These are phyloP conservation scores for Gisinianus flammeolus DNA, from an alignment of 2,888 invertebrate genomes.

Conservation along the genomic window DNA sequence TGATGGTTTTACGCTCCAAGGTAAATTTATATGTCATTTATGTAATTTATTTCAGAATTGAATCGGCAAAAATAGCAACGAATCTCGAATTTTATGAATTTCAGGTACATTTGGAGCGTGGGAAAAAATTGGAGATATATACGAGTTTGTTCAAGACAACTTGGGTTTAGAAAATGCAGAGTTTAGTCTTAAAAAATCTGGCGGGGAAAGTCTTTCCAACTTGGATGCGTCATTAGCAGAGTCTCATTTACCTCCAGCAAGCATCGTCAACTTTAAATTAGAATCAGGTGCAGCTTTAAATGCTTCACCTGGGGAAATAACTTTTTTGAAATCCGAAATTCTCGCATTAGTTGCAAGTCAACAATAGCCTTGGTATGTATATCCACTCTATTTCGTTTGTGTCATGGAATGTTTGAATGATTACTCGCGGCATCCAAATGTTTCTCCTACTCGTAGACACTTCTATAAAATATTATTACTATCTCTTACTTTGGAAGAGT, in stretches of 20 bases:
- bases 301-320: slow-evolving; percentile 61
- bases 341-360: slow-evolving; percentile 70
- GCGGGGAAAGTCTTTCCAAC: slow-evolving; percentile 65
- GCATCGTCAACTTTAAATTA: slow-evolving; percentile 78
- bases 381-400: background rate
- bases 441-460: too few species aligned
- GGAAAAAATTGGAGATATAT: slow-evolving; percentile 76
- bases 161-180: slow-evolving; percentile 67
- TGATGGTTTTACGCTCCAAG: slow-evolving; percentile 81
- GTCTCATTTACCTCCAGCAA: slow-evolving; percentile 80
- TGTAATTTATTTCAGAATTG: slow-evolving; percentile 59
- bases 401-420: too few species aligned
- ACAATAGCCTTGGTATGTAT: slow-evolving; percentile 5
- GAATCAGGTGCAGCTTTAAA: slow-evolving; percentile 63
- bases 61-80: slow-evolving; percentile 64
- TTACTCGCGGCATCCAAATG: too few species aligned
- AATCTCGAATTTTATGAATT: slow-evolving; percentile 59
- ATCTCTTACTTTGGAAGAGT: too few species aligned
- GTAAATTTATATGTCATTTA: slow-evolving; percentile 60
- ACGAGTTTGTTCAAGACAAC: slow-evolving; percentile 80
- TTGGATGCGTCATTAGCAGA: slow-evolving; percentile 77
- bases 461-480: too few species aligned
- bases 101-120: slow-evolving; percentile 85
- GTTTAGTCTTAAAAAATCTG: slow-evolving; percentile 52
- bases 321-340: slow-evolving; percentile 77